Base-by-base conservation (phyloP, 2,888 invertebrate species). In the Drosophila diplacantha region DNA sequence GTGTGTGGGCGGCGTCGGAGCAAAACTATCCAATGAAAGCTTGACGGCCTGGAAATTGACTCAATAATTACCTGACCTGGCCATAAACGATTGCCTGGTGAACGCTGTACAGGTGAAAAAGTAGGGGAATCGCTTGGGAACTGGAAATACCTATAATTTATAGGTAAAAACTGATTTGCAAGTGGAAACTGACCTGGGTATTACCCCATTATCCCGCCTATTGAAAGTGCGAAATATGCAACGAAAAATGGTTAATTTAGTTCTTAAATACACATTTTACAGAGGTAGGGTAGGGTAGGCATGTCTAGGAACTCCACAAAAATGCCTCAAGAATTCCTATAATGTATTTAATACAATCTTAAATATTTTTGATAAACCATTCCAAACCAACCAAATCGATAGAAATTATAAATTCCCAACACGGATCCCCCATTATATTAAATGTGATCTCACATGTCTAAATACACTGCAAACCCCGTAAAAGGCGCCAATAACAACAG, bases 1-100 rank as follows among this genome's bases (percentile, higher is more conserved):
- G 0, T 9, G 50, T 59, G 76, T 78, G 78, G 83, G 81, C 69
- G 81, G 41, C 37, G 11, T 3, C 24, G n/a, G 65, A 67, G 41
- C 37, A 32, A 32, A 51, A 39, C 44, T 43, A 64, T 43, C 31
- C 49, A 64, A 44, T 49, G 68, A 44, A 57, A 65, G 59, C 44
- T 68, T 59, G 47, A 51, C 29, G 59, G 65, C 41, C 38, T 39
- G 35, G 31, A 47, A 49, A 67, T 46, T 11, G 18, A 46, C 35
- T 64, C 64, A 22, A 70, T 61, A 61, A 68, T 69, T 60, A 67
- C 63, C 50, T 29, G 64, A 68, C 49, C 50, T 51, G 46, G 16
- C 70, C 64, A 68, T 67, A 67, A 58, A 20, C 22, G 32, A 54
- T 34, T 26, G 46, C 2, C 38, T 11, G 14, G 11, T 24, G 16